Evolutionary conservation across 2,113 vertebrate species (phyloP).

Genomic region (Xyrauchen texanus): DNA sequence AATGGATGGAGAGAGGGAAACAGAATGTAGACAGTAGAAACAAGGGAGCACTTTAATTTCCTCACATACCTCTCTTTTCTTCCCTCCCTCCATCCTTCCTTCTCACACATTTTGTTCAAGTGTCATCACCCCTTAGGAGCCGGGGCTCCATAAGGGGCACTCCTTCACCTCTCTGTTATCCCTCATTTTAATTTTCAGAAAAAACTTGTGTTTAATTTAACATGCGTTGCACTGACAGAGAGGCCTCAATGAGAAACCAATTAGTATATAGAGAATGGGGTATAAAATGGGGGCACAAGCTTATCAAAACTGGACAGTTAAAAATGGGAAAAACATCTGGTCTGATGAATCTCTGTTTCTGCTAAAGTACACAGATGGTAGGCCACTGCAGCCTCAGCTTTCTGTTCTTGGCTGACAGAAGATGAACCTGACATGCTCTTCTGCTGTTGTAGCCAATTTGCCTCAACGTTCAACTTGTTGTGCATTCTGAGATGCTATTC

Average conservation of each 20-base stretch:
- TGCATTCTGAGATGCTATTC: no score
- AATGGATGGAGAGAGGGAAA: not conserved
- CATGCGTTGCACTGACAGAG: not conserved
- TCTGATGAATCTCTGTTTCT: no score
- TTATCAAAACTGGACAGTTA: no score
- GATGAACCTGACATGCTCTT: no score
- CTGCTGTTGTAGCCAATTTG: no score
- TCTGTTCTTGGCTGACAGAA: no score
- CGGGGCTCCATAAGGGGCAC: not conserved
- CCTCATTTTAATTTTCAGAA: slow-evolving; percentile 18
- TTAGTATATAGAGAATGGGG: not conserved
- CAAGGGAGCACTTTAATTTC: slow-evolving; percentile 17
- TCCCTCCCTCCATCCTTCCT: not conserved
- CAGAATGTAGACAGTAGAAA: slow-evolving; percentile 13
- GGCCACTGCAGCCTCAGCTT: no score
- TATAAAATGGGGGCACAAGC: no score
- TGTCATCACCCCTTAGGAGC: not conserved
- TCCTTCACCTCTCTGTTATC: slow-evolving; percentile 2
- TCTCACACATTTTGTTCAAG: slow-evolving; percentile 11
- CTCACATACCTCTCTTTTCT: not conserved
- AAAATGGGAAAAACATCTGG: no score
- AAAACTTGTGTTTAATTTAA: slow-evolving; percentile 35
- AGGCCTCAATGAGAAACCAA: slow-evolving; percentile 17
- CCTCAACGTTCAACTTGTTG: no score
- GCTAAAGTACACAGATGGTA: no score